A percentile compares a stretch with the other conserved stretches of the same genome.
Conservation (phyloP, 2,113 vertebrate species). For the Tringa solitaria region DNA sequence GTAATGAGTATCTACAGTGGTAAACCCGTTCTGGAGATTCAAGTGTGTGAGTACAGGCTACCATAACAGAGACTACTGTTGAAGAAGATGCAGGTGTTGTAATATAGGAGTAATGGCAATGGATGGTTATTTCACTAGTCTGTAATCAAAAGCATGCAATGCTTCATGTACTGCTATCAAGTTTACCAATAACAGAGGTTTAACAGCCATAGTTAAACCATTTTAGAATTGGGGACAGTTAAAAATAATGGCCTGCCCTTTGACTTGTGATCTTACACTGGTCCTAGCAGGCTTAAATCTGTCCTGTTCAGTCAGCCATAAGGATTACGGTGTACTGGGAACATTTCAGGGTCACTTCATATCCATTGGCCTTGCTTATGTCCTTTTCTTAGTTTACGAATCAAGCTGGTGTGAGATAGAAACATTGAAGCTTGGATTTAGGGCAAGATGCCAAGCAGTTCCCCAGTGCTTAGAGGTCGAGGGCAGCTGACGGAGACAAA, state of each 20-base stretch:
- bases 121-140: background rate
- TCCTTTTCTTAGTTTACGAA: background rate
- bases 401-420: background rate
- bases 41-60: background rate
- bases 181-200: background rate
- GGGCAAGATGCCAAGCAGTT: background rate
- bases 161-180: background rate
- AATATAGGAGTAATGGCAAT: background rate
- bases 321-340: background rate
- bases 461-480: background rate
- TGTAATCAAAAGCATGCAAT: background rate
- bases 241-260: background rate
- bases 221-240: background rate
- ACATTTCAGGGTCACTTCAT: background rate
- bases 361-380: background rate
- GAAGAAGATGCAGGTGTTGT: background rate
- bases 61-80: background rate
- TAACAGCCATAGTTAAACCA: background rate
- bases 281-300: background rate
- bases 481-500: background rate
- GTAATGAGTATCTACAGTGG: background rate
- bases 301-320: background rate
- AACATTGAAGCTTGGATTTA: background rate
- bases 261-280: background rate
- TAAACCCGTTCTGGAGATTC: background rate